Evolutionary conservation across 2,797 vertebrate species (phyloP), one percentile per base, ranked within the genome.

Genomic region (Gymnoscopelus braueri): DNA sequence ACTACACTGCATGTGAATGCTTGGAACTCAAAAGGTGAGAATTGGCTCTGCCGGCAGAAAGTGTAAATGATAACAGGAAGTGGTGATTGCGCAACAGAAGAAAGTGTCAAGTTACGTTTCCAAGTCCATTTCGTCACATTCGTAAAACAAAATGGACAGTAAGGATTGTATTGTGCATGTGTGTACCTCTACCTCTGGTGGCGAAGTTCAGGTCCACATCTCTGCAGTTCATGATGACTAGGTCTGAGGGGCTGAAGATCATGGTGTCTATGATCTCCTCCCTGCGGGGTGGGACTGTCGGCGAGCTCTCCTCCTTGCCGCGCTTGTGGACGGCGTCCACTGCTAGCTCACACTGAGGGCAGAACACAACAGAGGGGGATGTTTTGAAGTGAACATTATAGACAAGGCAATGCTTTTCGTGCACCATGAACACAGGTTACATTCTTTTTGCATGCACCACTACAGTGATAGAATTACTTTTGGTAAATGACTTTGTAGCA

Each of bases 181-280:
- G 1, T 84, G 49, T 49, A 14, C n/a, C n/a, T n/a, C n/a, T 92
- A 97, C 96, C 96, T 95, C 95, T 94, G 65, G 95, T 97, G 65
- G 96, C 96, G 26, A 87, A 97, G 88, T 95, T 97, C 81, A 97
- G 96, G 87, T 98, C 96, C 24, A 98, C 96, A 3, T 97, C 96
- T 87, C 76, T 94, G 91, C 96, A 98, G 83, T 94, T 96, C 88
- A 98, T 96, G 9, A 95, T 94, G 75, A 96, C 94, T 14, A 97
- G 86, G 72, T 98, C 96, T 3, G 88, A 87, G 26, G 96, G 95
- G 74, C 95, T 96, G 87, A 97, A 98, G 75, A 98, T 93, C 95
- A 98, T 97, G 14, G 96, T 98, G 84, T 97, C 96, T 0, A 96
- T 95, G 53, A 98, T 98, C 51, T 98, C 96, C 80, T 98, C 96